Evolutionary conservation across 2,797 vertebrate genomes (phyloP), one percentile per base, ranked within the genome.

Genomic region (Premnoplex brunnescens): DNA sequence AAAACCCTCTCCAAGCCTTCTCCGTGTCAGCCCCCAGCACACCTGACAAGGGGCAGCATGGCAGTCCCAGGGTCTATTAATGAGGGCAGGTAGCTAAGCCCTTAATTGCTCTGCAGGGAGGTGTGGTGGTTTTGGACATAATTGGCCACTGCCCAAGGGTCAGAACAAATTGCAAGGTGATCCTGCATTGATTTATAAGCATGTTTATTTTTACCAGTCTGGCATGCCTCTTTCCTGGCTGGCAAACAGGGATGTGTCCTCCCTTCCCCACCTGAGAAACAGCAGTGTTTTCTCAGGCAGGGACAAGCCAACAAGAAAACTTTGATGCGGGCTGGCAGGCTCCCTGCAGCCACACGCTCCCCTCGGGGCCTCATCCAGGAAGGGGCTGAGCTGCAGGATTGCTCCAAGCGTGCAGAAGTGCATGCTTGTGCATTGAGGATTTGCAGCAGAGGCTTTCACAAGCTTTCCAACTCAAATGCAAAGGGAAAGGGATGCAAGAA

Each of bases 131-230:
- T 80, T 56, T 43, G 51, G 43, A 36, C 19, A 4, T 5, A 82
- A 66, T 0, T 89, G 43, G 37, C 69, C 41, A 6, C 76, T 20
- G 23, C 23, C n/a, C 64, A 60, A 83, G 46, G 49, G 51, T 52
- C 88, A 75, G 80, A 90, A 78, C 86, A 85, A 84, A 85, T 22
- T 8, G 30, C 63, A 89, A 90, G 48, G 83, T 86, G 81, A 81
- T 79, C 23, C 23, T 3, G 4, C 12, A 68, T 23, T 88, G 96
- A 91, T 94, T 88, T 75, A 60, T 78, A 93, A 91, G 77, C 66
- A 14, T 7, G 84, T 81, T 78, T 92, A 92, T 95, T 94, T 93
- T 94, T 90, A 72, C 66, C 80, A 81, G 52, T 48, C 88, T 85
- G 85, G 69, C 66, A 54, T 51, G 37, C 51, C 73, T 66, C 63